phyloP scores from a whole-genome alignment of 2,888 invertebrate genomes.

The Platycheirus albimanus region DNA sequence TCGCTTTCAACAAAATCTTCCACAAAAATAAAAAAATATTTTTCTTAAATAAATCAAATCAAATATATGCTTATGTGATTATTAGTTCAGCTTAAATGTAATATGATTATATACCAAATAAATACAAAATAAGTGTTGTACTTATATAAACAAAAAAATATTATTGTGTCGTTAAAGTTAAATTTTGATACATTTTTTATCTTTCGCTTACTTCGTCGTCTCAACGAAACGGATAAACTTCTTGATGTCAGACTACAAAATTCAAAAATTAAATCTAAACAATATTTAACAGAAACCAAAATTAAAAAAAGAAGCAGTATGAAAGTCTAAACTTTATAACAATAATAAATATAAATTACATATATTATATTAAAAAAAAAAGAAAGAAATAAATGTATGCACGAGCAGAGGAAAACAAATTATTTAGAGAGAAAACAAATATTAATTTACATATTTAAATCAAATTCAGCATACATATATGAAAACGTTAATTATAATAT shows the following conservation, averaged over 20 bases:
- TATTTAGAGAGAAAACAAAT: slow-evolving; percentile 59
- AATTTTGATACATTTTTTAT: slow-evolving; percentile 64
- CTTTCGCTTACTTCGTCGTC: slow-evolving; percentile 61
- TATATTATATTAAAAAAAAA: background rate
- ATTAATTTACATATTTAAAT: slow-evolving; percentile 41
- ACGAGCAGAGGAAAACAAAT: slow-evolving; percentile 32
- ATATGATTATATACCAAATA: slow-evolving; percentile 32
- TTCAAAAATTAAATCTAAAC: slow-evolving; percentile 24
- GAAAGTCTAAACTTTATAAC: slow-evolving; percentile 25
- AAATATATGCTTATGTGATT: slow-evolving; percentile 39
- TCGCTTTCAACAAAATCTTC: background rate
- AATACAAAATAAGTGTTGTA: slow-evolving; percentile 32
- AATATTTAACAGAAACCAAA: background rate
- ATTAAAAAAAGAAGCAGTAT: slow-evolving; percentile 5
- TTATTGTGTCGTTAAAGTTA: slow-evolving; percentile 48
- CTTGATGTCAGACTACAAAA: slow-evolving; percentile 51
- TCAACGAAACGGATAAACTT: slow-evolving; percentile 55
- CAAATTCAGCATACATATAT: slow-evolving; percentile 34
- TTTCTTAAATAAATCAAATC: slow-evolving; percentile 17
- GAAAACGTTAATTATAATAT: slow-evolving; percentile 50
- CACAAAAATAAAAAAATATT: background rate
- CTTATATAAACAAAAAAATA: slow-evolving; percentile 31
- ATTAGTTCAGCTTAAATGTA: slow-evolving; percentile 40
- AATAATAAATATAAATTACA: slow-evolving; percentile 19
- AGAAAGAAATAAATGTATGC: slow-evolving; percentile 13